Base-by-base conservation (phyloP, 37 sponge, comb jelly and placozoan species). In the Ephydatia muelleri region DNA sequence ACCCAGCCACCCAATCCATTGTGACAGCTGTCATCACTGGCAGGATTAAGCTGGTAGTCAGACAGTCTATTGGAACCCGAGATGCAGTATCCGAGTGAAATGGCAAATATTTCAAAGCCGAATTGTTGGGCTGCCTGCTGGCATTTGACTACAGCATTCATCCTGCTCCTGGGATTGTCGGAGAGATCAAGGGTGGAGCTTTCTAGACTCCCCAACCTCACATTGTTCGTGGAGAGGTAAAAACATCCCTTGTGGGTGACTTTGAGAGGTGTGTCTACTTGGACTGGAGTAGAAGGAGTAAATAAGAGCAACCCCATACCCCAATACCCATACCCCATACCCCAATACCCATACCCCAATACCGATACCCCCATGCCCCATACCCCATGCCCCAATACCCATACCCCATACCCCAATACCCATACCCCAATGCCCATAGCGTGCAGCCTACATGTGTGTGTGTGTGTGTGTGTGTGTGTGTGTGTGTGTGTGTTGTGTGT, bases 61-160 rank as follows among this genome's bases (percentile, higher is more conserved):
- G 47, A 70, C 22, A 68, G 49, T 0, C 49, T 16, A 33, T 81
- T 92, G 16, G 88, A 87, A 0, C 92, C 92, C 0, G 92, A 87
- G 36, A 87, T 77, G 65, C 92, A 92, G 72, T 80, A 87, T 16
- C 85, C 85, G 4, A 73, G 22, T 3, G 80, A 23, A 0, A 92
- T 29, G 8, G 73, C 76, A 43, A 92, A 92, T 22, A 75, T 65
- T 31, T 38, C 70, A 36, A 66, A 92, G 57, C 68, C 70, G 36
- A 26, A 73, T 14, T 32, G 22, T 23, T 43, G 80, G 2, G 92
- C 84, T 35, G 70, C 89, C 9, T 39, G 26, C 1, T 81, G 85
- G 84, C 92, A 92, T 78, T 87, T 92, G 38, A 67, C 34, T 16
- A 87, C 43, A 6, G 92, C 81, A n/a, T 87, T 31, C 28, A 27